phyloP scores from a whole-genome alignment of 1,140 invertebrate species.

The Bathynomus jamesi region DNA sequence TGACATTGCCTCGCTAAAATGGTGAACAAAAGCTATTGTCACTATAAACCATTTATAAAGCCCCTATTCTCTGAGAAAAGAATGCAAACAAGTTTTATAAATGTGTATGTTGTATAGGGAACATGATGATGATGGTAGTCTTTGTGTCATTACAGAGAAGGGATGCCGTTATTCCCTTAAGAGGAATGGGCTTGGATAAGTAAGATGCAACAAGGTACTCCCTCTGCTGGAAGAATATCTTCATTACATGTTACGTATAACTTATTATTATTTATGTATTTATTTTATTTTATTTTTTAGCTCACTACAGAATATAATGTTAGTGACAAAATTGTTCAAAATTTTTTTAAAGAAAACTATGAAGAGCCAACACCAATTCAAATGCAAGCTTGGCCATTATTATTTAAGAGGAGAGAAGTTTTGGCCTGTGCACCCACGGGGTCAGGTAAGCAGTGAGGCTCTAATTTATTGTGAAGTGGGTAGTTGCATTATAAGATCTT shows the following conservation, averaged over 20 bases:
- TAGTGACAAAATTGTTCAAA: constrained; percentile 56
- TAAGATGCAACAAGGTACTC: background rate
- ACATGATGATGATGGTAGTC: too few species aligned
- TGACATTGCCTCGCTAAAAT: too few species aligned
- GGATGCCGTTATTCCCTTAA: background rate
- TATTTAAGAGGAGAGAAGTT: constrained; percentile 72
- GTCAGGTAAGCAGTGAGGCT: constrained; percentile 57
- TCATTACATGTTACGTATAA: background rate
- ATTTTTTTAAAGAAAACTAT: constrained; percentile 66
- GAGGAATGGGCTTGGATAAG: background rate
- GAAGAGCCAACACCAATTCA: constrained; percentile 81
- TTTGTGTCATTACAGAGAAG: too few species aligned
- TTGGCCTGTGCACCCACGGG: constrained; percentile 91
- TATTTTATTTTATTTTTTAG: constrained; percentile 39
- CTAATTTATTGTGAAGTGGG: too few species aligned
- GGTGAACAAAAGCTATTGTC: too few species aligned
- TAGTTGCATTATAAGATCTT: background rate
- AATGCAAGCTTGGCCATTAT: constrained; percentile 82
- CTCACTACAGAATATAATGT: constrained; percentile 53
- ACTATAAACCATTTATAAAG: too few species aligned
- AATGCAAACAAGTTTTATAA: too few species aligned
- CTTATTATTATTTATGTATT: background rate
- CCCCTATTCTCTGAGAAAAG: too few species aligned
- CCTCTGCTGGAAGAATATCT: background rate
- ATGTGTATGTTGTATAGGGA: too few species aligned